Base-by-base conservation (phyloP, 1,140 invertebrate genomes). In the Dryas iulia region DNA sequence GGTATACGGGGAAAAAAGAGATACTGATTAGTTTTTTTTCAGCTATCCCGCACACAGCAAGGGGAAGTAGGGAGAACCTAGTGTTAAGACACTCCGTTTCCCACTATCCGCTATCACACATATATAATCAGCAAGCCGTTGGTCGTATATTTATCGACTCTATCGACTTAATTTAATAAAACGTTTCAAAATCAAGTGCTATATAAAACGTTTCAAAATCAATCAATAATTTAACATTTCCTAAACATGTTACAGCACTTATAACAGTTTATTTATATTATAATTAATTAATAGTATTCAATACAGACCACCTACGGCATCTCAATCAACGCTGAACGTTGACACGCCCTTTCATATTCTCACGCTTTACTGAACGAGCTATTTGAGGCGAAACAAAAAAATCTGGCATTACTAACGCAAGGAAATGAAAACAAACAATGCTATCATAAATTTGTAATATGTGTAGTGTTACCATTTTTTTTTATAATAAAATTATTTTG, bases 341-440 rank as follows among this genome's bases (percentile, higher is more conserved):
- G 76, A 80, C 82, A 78, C 76, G 77, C 76, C 75, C 74, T 77
- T 77, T 74, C 66, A 78, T 77, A 80, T 81, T 86, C 84, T 82
- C 82, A 84, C 84, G 81, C 76, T 69, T 73, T 75, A 70, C 71
- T 72, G 79, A 79, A 81, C 73, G 81, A 82, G 82, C 71, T 82
- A 82, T 83, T 86, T 79, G 68, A 77, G 78, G 81, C 74, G 72
- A 81, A 77, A 84, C 77, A 83, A 83, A 83, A 83, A 76, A 78
- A 69, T 77, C 73, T 47, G 66, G 76, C 72, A 77, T 78, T 82
- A 79, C 74, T 54, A 74, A 76, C 72, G 80, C 63, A 76, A 68
- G 70, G 58, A 72, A 79, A 83, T 68, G 74, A 82, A 82, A 84
- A 83, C 75, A 86, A 86, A 86, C 83, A 84, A 78, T 61, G 58